Percentiles rank a stretch among this genome's conserved stretches.
Evolutionary conservation across 2,888 invertebrate genomes (phyloP).

Genomic region (Acheta domesticus): DNA sequence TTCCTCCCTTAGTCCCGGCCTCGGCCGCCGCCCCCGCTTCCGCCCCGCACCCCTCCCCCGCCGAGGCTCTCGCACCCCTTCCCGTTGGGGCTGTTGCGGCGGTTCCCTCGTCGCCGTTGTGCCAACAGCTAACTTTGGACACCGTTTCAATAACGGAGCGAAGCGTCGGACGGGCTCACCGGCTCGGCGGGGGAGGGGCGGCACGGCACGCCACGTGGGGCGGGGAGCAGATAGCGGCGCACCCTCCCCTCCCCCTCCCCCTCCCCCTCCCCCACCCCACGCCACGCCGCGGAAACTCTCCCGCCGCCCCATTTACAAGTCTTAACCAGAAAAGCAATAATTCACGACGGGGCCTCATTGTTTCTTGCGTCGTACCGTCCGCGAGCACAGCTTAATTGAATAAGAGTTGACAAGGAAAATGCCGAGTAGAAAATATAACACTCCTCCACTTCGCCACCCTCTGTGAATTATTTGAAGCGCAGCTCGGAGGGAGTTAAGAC

Average conservation of each 20-base stretch:
- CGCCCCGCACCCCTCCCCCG: neutral
- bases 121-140: neutral
- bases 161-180: neutral
- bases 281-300: no score
- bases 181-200: no score
- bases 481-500: no score
- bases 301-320: neutral
- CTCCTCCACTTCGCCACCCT: no score
- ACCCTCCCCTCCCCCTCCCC: neutral
- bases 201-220: neutral
- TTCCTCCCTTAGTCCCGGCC: no score
- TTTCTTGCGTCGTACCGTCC: neutral
- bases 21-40: no score
- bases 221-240: neutral
- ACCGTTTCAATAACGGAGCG: neutral
- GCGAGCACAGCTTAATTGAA: neutral
- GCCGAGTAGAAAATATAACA: no score
- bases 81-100: no score
- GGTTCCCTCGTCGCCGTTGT: no score
- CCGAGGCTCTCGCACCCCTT: no score
- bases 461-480: no score
- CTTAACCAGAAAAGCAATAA: slow-evolving; percentile 1
- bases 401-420: neutral
- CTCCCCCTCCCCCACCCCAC: no score
- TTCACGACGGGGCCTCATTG: neutral